phyloP scores from a whole-genome alignment of 2,888 invertebrate species.

The Zaprionus lineosus region DNA sequence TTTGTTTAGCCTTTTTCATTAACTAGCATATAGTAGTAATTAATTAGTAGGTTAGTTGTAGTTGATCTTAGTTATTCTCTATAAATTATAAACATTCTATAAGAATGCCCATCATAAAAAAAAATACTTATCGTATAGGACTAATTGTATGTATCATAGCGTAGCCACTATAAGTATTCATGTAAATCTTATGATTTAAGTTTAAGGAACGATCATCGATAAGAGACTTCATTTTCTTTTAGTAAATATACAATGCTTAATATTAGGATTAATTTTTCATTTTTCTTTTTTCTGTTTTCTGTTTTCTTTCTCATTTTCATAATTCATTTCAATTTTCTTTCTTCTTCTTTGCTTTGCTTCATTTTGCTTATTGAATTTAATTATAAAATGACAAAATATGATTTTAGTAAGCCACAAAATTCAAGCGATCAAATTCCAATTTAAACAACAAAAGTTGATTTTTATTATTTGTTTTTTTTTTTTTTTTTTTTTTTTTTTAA shows the following conservation, averaged over 20 bases:
- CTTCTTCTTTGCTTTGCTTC: constrained; percentile 25
- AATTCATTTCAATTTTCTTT: too few relatives aligned
- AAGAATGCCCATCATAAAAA: constrained; percentile 69
- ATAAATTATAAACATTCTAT: constrained; percentile 69
- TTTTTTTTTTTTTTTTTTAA: too few relatives aligned
- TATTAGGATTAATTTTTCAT: constrained; percentile 41
- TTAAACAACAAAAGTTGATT: too few relatives aligned
- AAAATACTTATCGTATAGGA: constrained; percentile 57
- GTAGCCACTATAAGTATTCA: constrained; percentile 46
- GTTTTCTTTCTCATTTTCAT: too few relatives aligned
- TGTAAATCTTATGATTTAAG: constrained; percentile 60
- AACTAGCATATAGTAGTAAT: constrained; percentile 68
- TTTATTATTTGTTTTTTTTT: too few relatives aligned
- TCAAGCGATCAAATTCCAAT: too few relatives aligned
- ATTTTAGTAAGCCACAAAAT: background rate
- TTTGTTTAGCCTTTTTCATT: constrained; percentile 61
- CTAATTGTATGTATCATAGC: constrained; percentile 36
- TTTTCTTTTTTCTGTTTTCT: constrained; percentile 1
- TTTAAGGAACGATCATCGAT: constrained; percentile 78
- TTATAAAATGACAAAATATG: constrained; percentile 17
- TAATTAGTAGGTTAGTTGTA: constrained; percentile 61
- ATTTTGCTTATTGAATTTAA: constrained; percentile 21
- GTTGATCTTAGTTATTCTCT: constrained; percentile 40
- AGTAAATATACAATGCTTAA: constrained; percentile 75
- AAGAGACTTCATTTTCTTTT: constrained; percentile 73